phyloP scores from a whole-genome alignment of 2,888 invertebrate genomes.

The Miltochrista miniata region DNA sequence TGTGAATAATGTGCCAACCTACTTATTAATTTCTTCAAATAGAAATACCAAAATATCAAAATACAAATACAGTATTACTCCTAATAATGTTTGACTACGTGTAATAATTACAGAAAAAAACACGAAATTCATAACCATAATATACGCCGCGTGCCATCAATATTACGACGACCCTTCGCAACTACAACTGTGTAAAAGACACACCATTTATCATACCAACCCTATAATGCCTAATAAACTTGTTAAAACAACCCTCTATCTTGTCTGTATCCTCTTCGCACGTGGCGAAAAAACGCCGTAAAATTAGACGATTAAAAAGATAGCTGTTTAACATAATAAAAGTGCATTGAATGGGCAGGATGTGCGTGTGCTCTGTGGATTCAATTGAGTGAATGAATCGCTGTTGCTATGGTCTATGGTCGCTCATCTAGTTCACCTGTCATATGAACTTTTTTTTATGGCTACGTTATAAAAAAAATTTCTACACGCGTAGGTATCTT shows the following conservation, averaged over 20 bases:
- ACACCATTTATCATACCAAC: conserved; percentile 78
- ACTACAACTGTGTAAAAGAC: conserved; percentile 75
- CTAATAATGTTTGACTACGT: conserved; percentile 20
- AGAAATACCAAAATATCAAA: no score
- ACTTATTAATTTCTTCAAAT: no score
- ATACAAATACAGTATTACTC: no score
- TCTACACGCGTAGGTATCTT: no score
- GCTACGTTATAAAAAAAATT: no score
- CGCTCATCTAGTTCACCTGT: conserved; percentile 57
- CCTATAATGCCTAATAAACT: conserved; percentile 79
- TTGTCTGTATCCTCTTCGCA: conserved; percentile 66
- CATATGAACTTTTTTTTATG: neutral
- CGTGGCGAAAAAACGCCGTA: conserved; percentile 60
- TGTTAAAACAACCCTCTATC: conserved; percentile 83
- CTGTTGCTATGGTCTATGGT: conserved; percentile 65
- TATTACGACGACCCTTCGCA: conserved; percentile 64
- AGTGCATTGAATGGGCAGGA: conserved; percentile 72
- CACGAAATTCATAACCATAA: conserved; percentile 53
- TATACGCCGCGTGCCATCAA: conserved; percentile 74
- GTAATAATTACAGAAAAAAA: conserved; percentile 36
- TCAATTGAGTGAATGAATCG: conserved; percentile 41
- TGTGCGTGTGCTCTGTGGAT: conserved; percentile 57
- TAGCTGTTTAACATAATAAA: conserved; percentile 79
- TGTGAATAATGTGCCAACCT: no score
- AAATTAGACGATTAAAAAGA: conserved; percentile 69